These are phyloP conservation scores for Carettochelys insculpta DNA, from an alignment of 2,113 vertebrate genomes.

Conservation along the genomic window DNA sequence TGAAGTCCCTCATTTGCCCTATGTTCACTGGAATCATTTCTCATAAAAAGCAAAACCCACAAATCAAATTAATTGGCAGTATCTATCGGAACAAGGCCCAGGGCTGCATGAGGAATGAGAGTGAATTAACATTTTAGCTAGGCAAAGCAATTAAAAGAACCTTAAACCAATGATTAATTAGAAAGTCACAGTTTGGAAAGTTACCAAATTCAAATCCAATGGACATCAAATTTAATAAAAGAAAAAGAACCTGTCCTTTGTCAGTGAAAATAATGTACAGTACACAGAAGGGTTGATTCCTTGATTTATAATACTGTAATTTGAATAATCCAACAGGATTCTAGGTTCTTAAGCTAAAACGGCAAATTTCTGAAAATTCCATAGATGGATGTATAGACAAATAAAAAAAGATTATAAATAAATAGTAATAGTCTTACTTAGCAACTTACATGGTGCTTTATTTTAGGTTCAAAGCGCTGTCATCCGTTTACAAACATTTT, in stretches of 20 bases:
- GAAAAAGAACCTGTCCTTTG: not conserved
- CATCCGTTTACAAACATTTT: not conserved
- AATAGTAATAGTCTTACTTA: not conserved
- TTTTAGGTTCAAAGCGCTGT: not conserved
- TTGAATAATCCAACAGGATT: not conserved
- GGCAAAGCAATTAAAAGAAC: conserved; percentile 16
- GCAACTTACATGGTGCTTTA: not conserved
- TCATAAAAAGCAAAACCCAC: not conserved
- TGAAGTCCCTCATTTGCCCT: not conserved
- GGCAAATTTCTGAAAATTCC: not conserved
- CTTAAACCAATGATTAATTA: conserved; percentile 29
- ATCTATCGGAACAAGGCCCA: not conserved
- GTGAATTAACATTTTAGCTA: not conserved
- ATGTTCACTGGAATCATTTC: not conserved
- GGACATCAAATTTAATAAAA: conserved; percentile 34
- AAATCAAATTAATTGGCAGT: not conserved
- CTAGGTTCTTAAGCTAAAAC: not conserved
- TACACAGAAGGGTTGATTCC: not conserved
- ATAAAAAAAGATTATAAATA: not conserved
- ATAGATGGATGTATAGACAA: not conserved
- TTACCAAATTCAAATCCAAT: conserved; percentile 9
- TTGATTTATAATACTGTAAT: not conserved
- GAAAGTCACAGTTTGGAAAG: conserved; percentile 40
- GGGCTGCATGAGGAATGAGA: not conserved
- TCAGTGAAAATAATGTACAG: not conserved